A percentile compares a stretch with the other conserved stretches of the same genome.
Evolutionary conservation across 2,888 invertebrate species (phyloP).

Genomic region (Chymomyza fuscimana): DNA sequence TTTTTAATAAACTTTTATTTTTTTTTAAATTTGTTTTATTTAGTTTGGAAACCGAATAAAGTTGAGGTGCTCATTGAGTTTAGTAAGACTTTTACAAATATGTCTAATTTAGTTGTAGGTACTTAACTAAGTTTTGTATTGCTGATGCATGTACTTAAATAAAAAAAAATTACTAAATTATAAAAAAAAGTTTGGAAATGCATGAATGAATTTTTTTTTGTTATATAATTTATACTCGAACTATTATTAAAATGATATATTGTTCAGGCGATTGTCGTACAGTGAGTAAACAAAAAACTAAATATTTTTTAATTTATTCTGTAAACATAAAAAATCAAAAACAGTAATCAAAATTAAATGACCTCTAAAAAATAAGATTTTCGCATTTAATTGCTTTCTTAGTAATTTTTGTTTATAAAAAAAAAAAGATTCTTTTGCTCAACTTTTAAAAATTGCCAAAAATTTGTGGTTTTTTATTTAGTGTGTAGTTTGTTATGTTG

Average conservation of each 20-base stretch:
- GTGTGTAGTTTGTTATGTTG: neutral
- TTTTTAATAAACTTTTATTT: constrained; percentile 2
- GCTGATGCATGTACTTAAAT: neutral
- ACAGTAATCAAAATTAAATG: too few species aligned
- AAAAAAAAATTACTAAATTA: neutral
- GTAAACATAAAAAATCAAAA: too few species aligned
- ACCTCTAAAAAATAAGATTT: too few species aligned
- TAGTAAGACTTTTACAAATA: constrained; percentile 48
- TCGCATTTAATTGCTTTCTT: neutral
- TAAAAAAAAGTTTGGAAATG: constrained; percentile 20
- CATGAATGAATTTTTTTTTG: neutral
- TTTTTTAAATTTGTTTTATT: constrained; percentile 11
- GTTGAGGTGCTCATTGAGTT: constrained; percentile 62
- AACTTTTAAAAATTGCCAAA: neutral
- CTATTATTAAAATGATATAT: constrained; percentile 1
- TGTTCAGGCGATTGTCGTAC: constrained; percentile 50
- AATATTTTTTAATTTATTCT: too few species aligned
- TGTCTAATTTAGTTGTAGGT: constrained; percentile 23
- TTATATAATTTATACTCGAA: constrained; percentile 15
- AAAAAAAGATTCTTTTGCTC: neutral
- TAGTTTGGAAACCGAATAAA: constrained; percentile 59
- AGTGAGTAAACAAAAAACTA: neutral
- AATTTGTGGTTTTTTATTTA: neutral
- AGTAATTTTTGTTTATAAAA: neutral
- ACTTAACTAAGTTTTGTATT: constrained; percentile 1